Evolutionary conservation across 1,140 invertebrate species (phyloP).

Genomic region (Scaptomyza pallida): DNA sequence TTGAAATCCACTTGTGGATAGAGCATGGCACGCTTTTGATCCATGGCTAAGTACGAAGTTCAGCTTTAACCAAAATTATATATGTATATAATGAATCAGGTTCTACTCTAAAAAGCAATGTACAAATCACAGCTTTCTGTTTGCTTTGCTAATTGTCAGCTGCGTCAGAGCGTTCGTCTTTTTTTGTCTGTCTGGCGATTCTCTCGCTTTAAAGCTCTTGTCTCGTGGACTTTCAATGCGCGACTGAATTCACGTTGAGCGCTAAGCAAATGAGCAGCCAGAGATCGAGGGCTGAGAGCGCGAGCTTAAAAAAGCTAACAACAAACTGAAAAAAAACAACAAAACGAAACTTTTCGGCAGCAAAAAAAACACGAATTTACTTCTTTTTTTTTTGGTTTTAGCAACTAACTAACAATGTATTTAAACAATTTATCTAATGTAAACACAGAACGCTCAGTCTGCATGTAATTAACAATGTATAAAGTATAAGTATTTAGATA

Average conservation of each 20-base stretch:
- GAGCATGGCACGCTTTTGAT: slow-evolving; percentile 79
- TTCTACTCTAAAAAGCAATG: neutral
- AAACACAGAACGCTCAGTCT: slow-evolving; percentile 30
- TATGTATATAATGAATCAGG: slow-evolving; percentile 44
- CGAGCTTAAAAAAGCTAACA: slow-evolving; percentile 62
- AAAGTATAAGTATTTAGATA: neutral
- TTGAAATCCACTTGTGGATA: slow-evolving; percentile 72
- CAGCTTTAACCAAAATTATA: slow-evolving; percentile 24
- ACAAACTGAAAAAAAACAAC: neutral
- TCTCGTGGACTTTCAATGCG: slow-evolving; percentile 32
- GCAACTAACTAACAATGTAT: slow-evolving; percentile 40
- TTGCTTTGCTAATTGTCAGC: slow-evolving; percentile 57
- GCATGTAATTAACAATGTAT: slow-evolving; percentile 10
- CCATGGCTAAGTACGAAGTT: slow-evolving; percentile 72
- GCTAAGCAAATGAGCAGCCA: slow-evolving; percentile 21
- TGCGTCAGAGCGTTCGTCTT: slow-evolving; percentile 1
- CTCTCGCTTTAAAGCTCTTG: too few relatives aligned
- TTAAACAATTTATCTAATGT: slow-evolving; percentile 58
- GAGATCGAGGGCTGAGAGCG: slow-evolving; percentile 27
- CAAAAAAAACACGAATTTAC: slow-evolving; percentile 49
- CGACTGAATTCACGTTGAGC: slow-evolving; percentile 48
- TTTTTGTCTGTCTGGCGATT: slow-evolving; percentile 1
- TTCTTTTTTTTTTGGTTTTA: slow-evolving; percentile 9
- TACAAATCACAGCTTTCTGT: slow-evolving; percentile 38
- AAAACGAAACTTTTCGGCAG: slow-evolving; percentile 26